Percentiles rank a stretch among this genome's conserved stretches.
Conservation (phyloP, 2,797 vertebrate species). For the Botia kubotai region DNA sequence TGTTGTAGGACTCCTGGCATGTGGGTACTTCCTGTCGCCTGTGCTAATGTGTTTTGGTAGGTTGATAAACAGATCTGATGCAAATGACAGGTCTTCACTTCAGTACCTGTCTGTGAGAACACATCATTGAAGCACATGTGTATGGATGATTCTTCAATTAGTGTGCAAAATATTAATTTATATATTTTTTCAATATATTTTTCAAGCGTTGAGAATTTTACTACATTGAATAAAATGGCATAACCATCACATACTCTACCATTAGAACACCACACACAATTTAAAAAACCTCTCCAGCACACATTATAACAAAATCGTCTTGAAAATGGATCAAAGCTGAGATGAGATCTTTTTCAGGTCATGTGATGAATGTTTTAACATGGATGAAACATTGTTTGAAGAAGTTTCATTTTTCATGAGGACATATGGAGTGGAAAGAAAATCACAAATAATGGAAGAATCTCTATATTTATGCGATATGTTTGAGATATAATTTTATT, state of each 20-base stretch:
- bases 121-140: not conserved
- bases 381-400: not conserved
- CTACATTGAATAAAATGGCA: not conserved
- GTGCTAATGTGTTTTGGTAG: constrained; percentile 10
- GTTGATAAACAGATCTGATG: constrained; percentile 32
- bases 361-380: not conserved
- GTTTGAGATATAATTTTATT: not conserved
- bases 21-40: not conserved
- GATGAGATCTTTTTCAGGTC: not conserved
- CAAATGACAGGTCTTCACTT: not conserved
- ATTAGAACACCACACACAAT: not conserved
- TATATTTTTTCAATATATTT: no score
- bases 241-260: not conserved
- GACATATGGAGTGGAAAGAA: not conserved
- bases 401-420: not conserved
- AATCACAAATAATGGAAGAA: not conserved
- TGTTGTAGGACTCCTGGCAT: not conserved
- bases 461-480: not conserved
- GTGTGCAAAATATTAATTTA: no score
- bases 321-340: not conserved
- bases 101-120: not conserved
- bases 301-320: not conserved
- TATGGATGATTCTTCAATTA: not conserved
- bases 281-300: not conserved
- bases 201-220: not conserved